Percentiles rank a stretch among this genome's conserved stretches.
These are phyloP conservation scores for Xestia ashworthii DNA, from an alignment of 2,888 invertebrate genomes.

Conservation along the genomic window DNA sequence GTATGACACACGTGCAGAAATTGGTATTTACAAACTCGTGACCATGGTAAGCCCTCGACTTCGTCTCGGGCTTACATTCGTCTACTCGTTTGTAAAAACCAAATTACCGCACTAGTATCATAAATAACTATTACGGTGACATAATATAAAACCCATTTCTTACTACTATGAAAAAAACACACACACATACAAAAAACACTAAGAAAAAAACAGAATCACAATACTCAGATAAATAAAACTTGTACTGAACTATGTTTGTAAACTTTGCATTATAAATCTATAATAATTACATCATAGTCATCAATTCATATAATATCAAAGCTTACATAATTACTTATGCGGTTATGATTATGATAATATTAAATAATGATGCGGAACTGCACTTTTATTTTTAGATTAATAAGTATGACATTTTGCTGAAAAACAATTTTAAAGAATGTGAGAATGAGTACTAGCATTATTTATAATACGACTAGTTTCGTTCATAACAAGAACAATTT, in stretches of 20 bases:
- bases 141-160: too few relatives aligned
- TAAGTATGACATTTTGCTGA: not conserved
- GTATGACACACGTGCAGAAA: too few relatives aligned
- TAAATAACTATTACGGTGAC: too few relatives aligned
- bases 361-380: constrained; percentile 1
- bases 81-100: too few relatives aligned
- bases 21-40: too few relatives aligned
- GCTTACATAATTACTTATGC: not conserved
- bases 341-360: not conserved
- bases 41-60: too few relatives aligned
- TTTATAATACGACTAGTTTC: not conserved
- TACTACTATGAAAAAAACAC: too few relatives aligned
- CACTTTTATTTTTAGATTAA: constrained; percentile 2
- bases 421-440: not conserved
- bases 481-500: not conserved
- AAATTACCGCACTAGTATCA: too few relatives aligned
- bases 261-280: constrained; percentile 17
- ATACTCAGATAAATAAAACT: constrained; percentile 7
- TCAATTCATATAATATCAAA: constrained; percentile 2
- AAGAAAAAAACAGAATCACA: too few relatives aligned
- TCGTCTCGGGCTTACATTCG: too few relatives aligned
- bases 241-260: constrained; percentile 12
- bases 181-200: too few relatives aligned
- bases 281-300: constrained; percentile 8
- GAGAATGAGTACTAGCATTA: not conserved